A percentile compares a stretch with the other conserved stretches of the same genome.
Conservation (phyloP, 37 sponge, comb jelly and placozoan genomes). For the Petrosia ficiformis region DNA sequence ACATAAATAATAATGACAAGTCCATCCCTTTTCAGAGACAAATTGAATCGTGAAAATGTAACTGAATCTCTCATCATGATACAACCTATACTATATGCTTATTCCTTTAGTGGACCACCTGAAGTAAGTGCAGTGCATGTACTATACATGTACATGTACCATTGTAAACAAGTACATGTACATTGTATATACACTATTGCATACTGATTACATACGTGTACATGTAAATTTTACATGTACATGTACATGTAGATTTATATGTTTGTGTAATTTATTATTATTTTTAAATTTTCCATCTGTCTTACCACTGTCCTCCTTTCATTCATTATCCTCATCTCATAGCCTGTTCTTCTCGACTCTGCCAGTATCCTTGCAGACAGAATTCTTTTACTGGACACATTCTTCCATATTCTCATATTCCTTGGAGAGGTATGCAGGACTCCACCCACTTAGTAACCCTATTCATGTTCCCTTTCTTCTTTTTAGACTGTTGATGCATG, state of each 20-base stretch:
- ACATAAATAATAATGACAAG: not conserved
- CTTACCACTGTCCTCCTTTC: too few relatives aligned
- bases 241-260: not conserved
- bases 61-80: slow-evolving; percentile 93
- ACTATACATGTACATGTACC: too few relatives aligned
- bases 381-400: slow-evolving; percentile 95
- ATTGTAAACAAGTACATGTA: too few relatives aligned
- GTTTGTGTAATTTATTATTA: not conserved
- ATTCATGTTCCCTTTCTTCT: not conserved
- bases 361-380: slow-evolving; percentile 90
- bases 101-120: slow-evolving; percentile 95
- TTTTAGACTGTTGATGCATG: slow-evolving; percentile 79
- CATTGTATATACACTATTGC: too few relatives aligned
- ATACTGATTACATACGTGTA: too few relatives aligned
- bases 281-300: not conserved
- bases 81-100: slow-evolving; percentile 95
- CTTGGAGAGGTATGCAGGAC: slow-evolving; percentile 84
- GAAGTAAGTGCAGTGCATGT: slow-evolving; percentile 89
- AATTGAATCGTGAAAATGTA: slow-evolving; percentile 91
- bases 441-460: not conserved
- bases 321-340: not conserved
- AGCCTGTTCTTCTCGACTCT: slow-evolving; percentile 97
- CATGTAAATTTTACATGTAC: too few relatives aligned
- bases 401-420: slow-evolving; percentile 97
- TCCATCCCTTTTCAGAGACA: slow-evolving; percentile 55